Evolutionary conservation across 1,140 invertebrate genomes (phyloP).

Genomic region (Agrypnia vestita): DNA sequence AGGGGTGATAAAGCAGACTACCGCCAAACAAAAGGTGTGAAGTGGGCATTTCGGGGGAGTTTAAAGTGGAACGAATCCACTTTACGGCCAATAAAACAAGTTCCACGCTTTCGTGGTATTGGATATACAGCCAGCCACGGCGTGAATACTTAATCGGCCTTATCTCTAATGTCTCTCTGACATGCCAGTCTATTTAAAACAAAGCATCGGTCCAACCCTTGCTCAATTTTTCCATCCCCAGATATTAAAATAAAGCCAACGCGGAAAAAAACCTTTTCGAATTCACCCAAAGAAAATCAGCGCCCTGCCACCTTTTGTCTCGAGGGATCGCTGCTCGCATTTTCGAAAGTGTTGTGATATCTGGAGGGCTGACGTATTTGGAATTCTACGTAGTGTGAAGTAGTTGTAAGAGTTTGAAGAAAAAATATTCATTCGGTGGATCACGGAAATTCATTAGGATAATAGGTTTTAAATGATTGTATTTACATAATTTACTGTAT

Average conservation of each 20-base stretch:
- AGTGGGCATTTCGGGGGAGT: slow-evolving; percentile 21
- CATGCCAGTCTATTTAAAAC: slow-evolving; percentile 47
- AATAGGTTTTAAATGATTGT: too few species aligned
- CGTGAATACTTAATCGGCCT: slow-evolving; percentile 46
- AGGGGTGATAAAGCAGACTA: slow-evolving; percentile 2
- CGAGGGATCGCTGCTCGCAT: too few species aligned
- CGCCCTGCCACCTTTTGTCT: too few species aligned
- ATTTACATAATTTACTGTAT: too few species aligned
- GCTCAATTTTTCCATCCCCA: slow-evolving; percentile 9
- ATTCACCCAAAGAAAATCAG: too few species aligned
- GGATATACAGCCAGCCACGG: slow-evolving; percentile 12
- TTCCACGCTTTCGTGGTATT: slow-evolving; percentile 21
- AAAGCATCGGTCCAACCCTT: neutral
- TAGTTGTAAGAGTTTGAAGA: too few species aligned
- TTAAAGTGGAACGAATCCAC: slow-evolving; percentile 35
- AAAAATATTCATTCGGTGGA: too few species aligned
- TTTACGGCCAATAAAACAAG: slow-evolving; percentile 28
- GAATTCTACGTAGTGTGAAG: too few species aligned
- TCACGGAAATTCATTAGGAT: too few species aligned
- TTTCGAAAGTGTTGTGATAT: too few species aligned
- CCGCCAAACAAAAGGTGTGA: slow-evolving; percentile 29
- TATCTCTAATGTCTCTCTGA: slow-evolving; percentile 43
- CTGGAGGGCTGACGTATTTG: too few species aligned
- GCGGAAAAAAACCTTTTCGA: neutral
- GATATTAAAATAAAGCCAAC: neutral